Evolutionary conservation across 2,888 invertebrate genomes (phyloP).

Genomic region (Pristionchus exspectatus): DNA sequence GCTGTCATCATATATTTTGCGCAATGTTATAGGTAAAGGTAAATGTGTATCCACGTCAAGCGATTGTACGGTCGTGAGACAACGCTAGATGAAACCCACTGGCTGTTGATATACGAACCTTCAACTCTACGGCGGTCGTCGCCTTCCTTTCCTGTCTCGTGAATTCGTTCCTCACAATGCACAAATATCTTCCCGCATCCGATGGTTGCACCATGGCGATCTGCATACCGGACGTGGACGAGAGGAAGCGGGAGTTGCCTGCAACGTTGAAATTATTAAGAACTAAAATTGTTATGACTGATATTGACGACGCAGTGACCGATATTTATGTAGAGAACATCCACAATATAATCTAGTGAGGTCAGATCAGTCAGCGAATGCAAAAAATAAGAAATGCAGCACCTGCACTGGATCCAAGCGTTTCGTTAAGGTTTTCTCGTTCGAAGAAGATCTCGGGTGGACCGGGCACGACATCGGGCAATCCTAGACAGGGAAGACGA

Average conservation of each 20-base stretch:
- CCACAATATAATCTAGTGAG: no score
- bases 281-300: no score
- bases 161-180: conserved; percentile 74
- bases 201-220: conserved; percentile 72
- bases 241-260: conserved; percentile 62
- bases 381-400: not conserved
- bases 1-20: no score
- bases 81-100: no score
- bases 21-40: no score
- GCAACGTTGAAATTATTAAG: not conserved
- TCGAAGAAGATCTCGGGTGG: conserved; percentile 75
- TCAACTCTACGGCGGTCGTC: conserved; percentile 70
- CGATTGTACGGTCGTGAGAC: no score
- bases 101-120: conserved; percentile 63
- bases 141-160: conserved; percentile 68
- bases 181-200: conserved; percentile 74
- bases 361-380: no score
- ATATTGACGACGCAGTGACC: no score
- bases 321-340: no score
- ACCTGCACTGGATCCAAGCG: conserved; percentile 30
- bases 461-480: conserved; percentile 75
- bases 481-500: conserved; percentile 74
- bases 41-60: no score
- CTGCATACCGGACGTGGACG: conserved; percentile 73
- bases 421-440: conserved; percentile 61